Conservation (phyloP, 2,797 vertebrate genomes). For the Bradypodion pumilum region DNA sequence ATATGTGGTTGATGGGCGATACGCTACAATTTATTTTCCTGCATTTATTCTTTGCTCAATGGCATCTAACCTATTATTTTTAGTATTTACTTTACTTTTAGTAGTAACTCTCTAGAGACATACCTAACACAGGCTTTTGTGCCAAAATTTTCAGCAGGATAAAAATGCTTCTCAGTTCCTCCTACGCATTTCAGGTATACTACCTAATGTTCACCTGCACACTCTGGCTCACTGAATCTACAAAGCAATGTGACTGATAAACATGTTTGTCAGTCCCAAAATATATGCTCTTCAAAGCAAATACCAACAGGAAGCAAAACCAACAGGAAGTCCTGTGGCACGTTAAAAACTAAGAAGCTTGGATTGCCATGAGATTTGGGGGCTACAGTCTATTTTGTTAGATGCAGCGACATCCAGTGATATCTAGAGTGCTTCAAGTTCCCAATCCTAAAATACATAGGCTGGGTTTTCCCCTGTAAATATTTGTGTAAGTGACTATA, state of each 20-base stretch:
- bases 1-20: no score
- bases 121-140: no score
- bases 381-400: not conserved
- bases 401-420: no score
- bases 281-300: not conserved
- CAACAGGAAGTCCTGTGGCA: not conserved
- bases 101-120: no score
- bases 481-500: not conserved
- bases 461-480: not conserved
- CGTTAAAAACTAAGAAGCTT: not conserved
- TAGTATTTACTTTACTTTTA: no score
- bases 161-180: not conserved
- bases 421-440: not conserved
- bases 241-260: not conserved
- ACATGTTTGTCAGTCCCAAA: not conserved
- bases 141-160: not conserved
- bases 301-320: not conserved
- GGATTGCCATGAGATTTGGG: not conserved
- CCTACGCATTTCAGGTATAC: not conserved
- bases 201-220: no score
- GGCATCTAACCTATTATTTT: no score
- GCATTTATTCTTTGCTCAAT: no score
- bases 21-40: no score
- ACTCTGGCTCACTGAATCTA: not conserved
- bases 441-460: not conserved